Evolutionary conservation across 2,888 invertebrate species (phyloP), one percentile per base, ranked within the genome.

Genomic region (Lithophane socia): DNA sequence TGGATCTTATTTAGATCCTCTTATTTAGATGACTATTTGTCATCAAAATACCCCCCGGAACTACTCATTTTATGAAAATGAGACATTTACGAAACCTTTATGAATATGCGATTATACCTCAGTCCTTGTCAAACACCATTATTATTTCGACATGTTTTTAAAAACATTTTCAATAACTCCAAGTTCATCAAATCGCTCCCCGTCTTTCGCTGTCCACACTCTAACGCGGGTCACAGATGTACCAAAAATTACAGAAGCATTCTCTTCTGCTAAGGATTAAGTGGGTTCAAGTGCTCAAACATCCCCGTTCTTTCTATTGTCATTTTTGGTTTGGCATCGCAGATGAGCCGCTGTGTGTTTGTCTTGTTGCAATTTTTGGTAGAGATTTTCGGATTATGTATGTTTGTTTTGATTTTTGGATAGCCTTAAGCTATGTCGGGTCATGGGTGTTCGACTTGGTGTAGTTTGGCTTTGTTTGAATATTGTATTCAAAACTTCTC

Each of bases 181-280:
- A 61, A 44, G 1, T 37, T n/a, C 7, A 47, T 29, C n/a, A 74
- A 78, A 72, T 76, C 89, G 89, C 83, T 81, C 42, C 44, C n/a
- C 65, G n/a, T 9, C 10, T 12, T 5, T 54, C 52, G 24, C 49
- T n/a, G 16, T 67, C 72, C 77, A 3, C 78, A 75, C 60, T 78
- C 75, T 58, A 79, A 44, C 64, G 3, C 61, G 76, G 91, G 91
- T 88, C 94, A 91, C 94, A 94, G 94, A 93, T 94, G 94, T 89
- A 92, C 87, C 89, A 92, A 92, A 93, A 93, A 94, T 94, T 94
- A 94, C 91, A 92, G 91, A 92, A 92, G 92, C 92, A 92, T 92
- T 87, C 82, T 87, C 82, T 82, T 75, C 88, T 87, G 68, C 68
- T 65, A 85, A 86, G 94, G 94, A 94, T 94, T 94, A 94, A 93